Evolutionary conservation across 2,797 vertebrate genomes (phyloP).

Genomic region (Catharus ustulatus): DNA sequence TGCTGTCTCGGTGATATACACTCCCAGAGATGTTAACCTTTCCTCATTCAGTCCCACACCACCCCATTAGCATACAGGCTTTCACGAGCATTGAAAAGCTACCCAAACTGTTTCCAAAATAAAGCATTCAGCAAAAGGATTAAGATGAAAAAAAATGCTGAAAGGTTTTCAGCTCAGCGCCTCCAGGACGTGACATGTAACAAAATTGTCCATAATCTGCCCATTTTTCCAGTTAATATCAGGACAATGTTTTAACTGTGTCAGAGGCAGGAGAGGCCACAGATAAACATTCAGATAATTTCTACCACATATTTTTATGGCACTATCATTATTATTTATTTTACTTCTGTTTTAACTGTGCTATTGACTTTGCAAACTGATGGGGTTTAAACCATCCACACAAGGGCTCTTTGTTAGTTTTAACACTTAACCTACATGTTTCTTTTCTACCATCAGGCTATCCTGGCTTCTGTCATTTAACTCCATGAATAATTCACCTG

Average conservation of each 20-base stretch:
- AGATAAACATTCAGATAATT: slow-evolving; percentile 41
- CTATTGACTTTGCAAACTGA: slow-evolving; percentile 16
- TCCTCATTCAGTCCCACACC: not conserved
- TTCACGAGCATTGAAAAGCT: slow-evolving; percentile 1
- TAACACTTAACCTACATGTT: not conserved
- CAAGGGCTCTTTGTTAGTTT: not conserved
- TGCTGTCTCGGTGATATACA: not conserved
- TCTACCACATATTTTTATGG: slow-evolving; percentile 13
- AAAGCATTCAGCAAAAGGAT: slow-evolving; percentile 14
- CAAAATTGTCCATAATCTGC: not conserved
- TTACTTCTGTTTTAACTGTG: not conserved
- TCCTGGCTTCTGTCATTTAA: not conserved
- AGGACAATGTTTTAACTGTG: not conserved
- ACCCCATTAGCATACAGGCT: not conserved
- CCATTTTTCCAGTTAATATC: not conserved
- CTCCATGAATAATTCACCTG: slow-evolving; percentile 40
- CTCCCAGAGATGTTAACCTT: not conserved
- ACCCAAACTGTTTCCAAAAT: slow-evolving; percentile 20
- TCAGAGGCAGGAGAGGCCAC: not conserved
- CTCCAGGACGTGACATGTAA: not conserved
- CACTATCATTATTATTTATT: slow-evolving; percentile 39
- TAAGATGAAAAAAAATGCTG: not conserved
- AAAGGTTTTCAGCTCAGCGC: not conserved
- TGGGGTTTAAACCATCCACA: not conserved
- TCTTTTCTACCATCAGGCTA: not conserved